Evolutionary conservation across 2,113 vertebrate genomes (phyloP).

Genomic region (Eupsittula cactorum): DNA sequence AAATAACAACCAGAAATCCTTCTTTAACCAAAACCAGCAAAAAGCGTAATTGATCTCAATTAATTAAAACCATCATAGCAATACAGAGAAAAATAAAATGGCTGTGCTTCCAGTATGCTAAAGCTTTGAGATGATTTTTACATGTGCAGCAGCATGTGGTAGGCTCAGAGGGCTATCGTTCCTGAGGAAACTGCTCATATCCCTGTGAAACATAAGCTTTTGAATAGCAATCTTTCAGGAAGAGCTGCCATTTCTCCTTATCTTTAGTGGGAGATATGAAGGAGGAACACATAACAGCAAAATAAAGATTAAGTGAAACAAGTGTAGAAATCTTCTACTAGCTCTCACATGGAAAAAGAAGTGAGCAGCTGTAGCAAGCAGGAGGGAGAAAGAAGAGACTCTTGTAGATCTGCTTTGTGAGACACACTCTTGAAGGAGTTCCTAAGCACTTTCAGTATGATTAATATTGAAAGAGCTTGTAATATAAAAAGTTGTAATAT

Average conservation of each 20-base stretch:
- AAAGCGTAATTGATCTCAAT: background rate
- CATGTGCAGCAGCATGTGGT: background rate
- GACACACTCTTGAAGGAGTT: background rate
- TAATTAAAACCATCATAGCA: background rate
- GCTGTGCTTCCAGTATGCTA: background rate
- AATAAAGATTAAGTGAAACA: background rate
- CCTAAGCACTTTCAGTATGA: background rate
- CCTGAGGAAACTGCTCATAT: background rate
- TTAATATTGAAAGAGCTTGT: background rate
- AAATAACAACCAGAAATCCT: background rate
- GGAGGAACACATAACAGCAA: background rate
- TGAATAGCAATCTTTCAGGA: background rate
- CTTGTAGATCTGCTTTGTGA: background rate
- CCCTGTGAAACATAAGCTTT: background rate
- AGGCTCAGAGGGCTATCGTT: background rate
- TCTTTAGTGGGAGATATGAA: background rate
- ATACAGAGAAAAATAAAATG: background rate
- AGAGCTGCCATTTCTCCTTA: background rate
- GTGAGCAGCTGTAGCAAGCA: background rate
- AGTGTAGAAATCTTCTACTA: background rate
- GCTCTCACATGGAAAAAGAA: background rate
- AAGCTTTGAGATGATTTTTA: background rate
- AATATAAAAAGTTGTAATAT: background rate
- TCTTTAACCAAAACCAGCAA: background rate
- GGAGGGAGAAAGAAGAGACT: background rate